Evolutionary conservation across 2,113 vertebrate genomes (phyloP).

Genomic region (Calyptommatus sinebrachiatus): DNA sequence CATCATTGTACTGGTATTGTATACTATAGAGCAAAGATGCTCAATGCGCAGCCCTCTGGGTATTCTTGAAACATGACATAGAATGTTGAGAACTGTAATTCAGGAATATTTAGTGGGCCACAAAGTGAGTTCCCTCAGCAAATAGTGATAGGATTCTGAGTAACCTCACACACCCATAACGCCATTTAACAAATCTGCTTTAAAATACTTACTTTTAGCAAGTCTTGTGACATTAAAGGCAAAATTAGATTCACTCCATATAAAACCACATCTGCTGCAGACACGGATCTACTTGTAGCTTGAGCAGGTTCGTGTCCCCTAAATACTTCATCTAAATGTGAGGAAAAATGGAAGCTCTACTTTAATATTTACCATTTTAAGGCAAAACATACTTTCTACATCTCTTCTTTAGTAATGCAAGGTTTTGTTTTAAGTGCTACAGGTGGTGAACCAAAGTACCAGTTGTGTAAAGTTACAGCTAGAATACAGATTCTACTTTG

Average conservation of each 20-base stretch:
- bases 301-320: conserved; percentile 91
- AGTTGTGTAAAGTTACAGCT: not conserved
- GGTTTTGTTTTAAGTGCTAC: not conserved
- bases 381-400: not conserved
- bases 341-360: conserved; percentile 17
- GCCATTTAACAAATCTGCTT: not conserved
- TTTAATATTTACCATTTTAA: conserved; percentile 18
- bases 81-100: too few relatives aligned
- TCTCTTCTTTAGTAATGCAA: not conserved
- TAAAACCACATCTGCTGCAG: conserved; percentile 94
- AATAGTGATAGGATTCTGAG: not conserved
- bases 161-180: not conserved
- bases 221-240: conserved; percentile 97
- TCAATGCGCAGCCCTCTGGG: too few relatives aligned
- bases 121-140: too few relatives aligned
- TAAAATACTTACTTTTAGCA: conserved; percentile 83
- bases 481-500: not conserved
- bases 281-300: conserved; percentile 84
- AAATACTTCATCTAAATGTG: conserved; percentile 88
- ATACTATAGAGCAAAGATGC: too few relatives aligned
- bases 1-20: not conserved
- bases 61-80: too few relatives aligned
- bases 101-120: not conserved
- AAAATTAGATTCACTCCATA: conserved; percentile 96
- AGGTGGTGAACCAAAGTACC: not conserved